These are phyloP conservation scores for Microdon myrmicae DNA, from an alignment of 2,888 invertebrate genomes.

Conservation along the genomic window DNA sequence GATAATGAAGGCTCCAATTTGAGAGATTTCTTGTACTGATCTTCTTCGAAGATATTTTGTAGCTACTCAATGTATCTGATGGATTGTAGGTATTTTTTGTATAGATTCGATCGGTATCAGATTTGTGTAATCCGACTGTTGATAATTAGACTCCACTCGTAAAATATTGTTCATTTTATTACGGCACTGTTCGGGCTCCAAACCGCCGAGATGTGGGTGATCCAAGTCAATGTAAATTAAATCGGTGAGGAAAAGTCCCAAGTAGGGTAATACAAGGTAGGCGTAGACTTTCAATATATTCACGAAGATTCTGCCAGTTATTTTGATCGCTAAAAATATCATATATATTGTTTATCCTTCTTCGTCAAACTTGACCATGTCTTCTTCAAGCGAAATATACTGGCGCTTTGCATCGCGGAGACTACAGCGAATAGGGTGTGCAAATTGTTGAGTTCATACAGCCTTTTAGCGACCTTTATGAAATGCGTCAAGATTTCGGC, in stretches of 20 bases:
- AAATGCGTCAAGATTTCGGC: conserved; percentile 90
- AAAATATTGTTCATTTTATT: conserved; percentile 93
- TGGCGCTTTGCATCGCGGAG: conserved; percentile 91
- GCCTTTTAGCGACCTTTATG: conserved; percentile 88
- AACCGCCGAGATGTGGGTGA: conserved; percentile 79
- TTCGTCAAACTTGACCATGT: conserved; percentile 85
- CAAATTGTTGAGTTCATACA: conserved; percentile 91
- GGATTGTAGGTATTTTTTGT: conserved; percentile 86
- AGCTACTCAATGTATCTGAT: conserved; percentile 94
- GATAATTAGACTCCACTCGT: conserved; percentile 86
- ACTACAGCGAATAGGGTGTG: conserved; percentile 94
- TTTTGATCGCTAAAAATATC: conserved; percentile 91
- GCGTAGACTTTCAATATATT: conserved; percentile 85
- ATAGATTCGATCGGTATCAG: conserved; percentile 79
- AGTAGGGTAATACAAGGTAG: conserved; percentile 95
- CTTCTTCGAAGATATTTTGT: conserved; percentile 95
- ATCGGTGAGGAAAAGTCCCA: conserved; percentile 91
- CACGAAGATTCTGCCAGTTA: conserved; percentile 88
- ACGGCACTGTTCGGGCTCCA: conserved; percentile 78
- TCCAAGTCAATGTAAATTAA: conserved; percentile 94
- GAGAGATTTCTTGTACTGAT: conserved; percentile 92
- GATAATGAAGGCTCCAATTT: conserved; percentile 84
- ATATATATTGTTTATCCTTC: conserved; percentile 86
- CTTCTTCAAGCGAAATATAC: conserved; percentile 86
- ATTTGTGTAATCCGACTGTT: conserved; percentile 85